Evolutionary conservation across 2,113 vertebrate genomes (phyloP), one percentile per base, ranked within the genome.

Genomic region (Ancistrus triradiatus): DNA sequence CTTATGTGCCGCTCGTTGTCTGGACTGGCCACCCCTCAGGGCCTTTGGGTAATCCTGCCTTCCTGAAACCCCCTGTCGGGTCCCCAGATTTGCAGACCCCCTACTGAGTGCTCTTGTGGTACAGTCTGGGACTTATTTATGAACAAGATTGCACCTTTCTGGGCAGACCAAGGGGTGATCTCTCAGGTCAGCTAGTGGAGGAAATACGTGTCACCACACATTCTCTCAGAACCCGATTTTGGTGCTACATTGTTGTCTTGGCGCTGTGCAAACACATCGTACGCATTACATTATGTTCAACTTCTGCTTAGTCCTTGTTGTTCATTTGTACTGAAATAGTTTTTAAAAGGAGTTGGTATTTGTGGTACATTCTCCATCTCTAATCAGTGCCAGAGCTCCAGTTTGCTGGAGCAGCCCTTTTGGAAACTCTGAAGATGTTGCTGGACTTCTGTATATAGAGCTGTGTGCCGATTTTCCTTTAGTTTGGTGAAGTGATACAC

Each of bases 381-480:
- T 47, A 81, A 83, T 85, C 73, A 76, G 81, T 81, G 78, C 69
- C 79, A 84, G 80, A 78, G 78, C 72, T 79, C 63, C 78, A 72
- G 75, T 76, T 78, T 69, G 47, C 56, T 48, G 58, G 10, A 49
- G 22, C 42, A 42, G 56, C 31, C 24, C 56, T 50, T 55, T 63
- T 13, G 68, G 59, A n/a, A n/a, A n/a, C n/a, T 72, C 72, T 69
- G 40, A 65, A 65, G 63, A 51, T 19, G 49, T 52, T 31, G 24
- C 42, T 47, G 51, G 24, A 19, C 24, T 75, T 79, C 75, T 76
- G 68, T 77, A 71, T 58, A 51, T 52, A 59, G 51, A 51, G 55
- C 49, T 59, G 68, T 62, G 57, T 56, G 31, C 56, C 47, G 61
- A 79, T 86, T 78, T 80, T 76, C 81, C 76, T 81, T 74, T 79